phyloP scores from a whole-genome alignment of 2,888 invertebrate species.

The Mechanitis messenoides region DNA sequence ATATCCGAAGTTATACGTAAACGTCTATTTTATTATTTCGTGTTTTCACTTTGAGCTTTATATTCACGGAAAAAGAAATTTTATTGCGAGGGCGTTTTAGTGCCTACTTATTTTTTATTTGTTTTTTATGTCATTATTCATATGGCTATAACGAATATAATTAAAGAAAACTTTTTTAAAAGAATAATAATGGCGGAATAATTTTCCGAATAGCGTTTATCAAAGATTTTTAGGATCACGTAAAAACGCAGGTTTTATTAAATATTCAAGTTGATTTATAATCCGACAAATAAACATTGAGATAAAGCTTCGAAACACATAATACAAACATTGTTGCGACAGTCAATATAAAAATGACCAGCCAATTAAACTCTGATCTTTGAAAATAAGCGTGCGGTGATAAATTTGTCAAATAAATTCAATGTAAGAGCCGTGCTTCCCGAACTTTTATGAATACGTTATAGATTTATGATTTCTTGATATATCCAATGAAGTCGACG shows the following conservation, averaged over 20 bases:
- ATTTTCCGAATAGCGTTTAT: neutral
- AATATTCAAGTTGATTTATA: neutral
- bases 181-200: slow-evolving; percentile 3
- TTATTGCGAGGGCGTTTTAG: slow-evolving; percentile 19
- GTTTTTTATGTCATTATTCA: slow-evolving; percentile 15
- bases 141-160: slow-evolving; percentile 5
- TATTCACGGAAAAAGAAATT: slow-evolving; percentile 12
- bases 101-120: slow-evolving; percentile 16
- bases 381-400: slow-evolving; percentile 16
- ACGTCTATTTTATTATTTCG: slow-evolving; percentile 23
- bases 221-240: neutral
- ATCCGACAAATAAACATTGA: slow-evolving; percentile 1
- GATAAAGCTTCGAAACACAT: slow-evolving; percentile 11
- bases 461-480: slow-evolving; percentile 26
- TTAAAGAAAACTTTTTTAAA: slow-evolving; percentile 4
- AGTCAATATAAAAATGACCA: slow-evolving; percentile 19
- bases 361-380: slow-evolving; percentile 25
- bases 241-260: neutral
- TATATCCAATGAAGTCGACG: slow-evolving; percentile 25
- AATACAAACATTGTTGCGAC: slow-evolving; percentile 19
- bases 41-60: slow-evolving; percentile 19
- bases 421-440: slow-evolving; percentile 12
- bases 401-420: slow-evolving; percentile 27
- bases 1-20: slow-evolving; percentile 26
- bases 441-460: slow-evolving; percentile 24